These are phyloP conservation scores for Fabriciana adippe DNA, from an alignment of 2,888 invertebrate genomes.

Conservation along the genomic window DNA sequence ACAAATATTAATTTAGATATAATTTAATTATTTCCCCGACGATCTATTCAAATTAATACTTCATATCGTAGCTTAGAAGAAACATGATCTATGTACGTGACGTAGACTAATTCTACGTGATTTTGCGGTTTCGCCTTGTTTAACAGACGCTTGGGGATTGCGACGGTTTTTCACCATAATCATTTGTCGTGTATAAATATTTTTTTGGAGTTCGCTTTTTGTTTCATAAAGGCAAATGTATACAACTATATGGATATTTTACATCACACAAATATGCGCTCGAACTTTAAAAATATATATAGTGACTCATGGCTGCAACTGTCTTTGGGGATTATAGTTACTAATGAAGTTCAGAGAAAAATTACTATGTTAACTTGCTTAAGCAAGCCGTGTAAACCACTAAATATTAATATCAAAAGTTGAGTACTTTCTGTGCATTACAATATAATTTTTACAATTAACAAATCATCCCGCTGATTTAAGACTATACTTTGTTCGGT, in stretches of 20 bases:
- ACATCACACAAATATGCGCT: neutral
- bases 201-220: neutral
- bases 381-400: too few species aligned
- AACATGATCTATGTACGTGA: constrained; percentile 21
- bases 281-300: too few species aligned
- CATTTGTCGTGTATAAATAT: neutral
- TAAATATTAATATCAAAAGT: too few species aligned
- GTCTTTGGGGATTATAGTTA: too few species aligned
- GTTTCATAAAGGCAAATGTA: neutral
- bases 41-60: constrained; percentile 9
- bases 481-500: too few species aligned
- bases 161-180: neutral
- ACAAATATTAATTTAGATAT: neutral
- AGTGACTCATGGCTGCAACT: too few species aligned
- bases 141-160: neutral
- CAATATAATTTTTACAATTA: too few species aligned
- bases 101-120: constrained; percentile 25
- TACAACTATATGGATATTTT: neutral
- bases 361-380: too few species aligned
- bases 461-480: too few species aligned
- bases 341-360: too few species aligned
- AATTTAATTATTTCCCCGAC: neutral
- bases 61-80: neutral
- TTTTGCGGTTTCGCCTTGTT: constrained; percentile 17
- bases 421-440: too few species aligned